Percentiles rank a stretch among this genome's conserved stretches.
phyloP scores from a whole-genome alignment of 1,140 invertebrate genomes.

The Drosophila mauritiana region DNA sequence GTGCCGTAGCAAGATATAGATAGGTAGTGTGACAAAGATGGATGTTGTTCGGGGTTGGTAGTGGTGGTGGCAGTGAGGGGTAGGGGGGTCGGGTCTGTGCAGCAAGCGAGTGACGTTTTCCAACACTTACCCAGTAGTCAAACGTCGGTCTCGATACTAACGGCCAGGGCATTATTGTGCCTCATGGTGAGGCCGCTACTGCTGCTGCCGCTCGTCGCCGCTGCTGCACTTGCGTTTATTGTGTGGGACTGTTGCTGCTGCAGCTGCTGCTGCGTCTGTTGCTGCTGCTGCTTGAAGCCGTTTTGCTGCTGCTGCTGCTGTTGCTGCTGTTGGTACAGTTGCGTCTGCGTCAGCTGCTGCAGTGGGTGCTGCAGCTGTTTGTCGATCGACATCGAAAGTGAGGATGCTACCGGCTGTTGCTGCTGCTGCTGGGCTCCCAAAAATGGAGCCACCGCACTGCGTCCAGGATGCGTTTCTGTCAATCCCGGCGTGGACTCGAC shows the following conservation, averaged over 20 bases:
- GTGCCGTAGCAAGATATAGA: slow-evolving; percentile 18
- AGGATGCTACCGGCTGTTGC: slow-evolving; percentile 46
- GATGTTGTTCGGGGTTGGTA: background rate
- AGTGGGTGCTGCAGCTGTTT: slow-evolving; percentile 53
- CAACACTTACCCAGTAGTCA: slow-evolving; percentile 93
- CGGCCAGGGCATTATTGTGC: slow-evolving; percentile 90
- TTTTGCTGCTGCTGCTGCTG: slow-evolving; percentile 38
- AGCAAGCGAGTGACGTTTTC: slow-evolving; percentile 37
- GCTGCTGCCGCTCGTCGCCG: slow-evolving; percentile 85
- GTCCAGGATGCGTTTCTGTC: slow-evolving; percentile 82
- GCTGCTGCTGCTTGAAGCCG: slow-evolving; percentile 60
- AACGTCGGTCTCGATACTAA: slow-evolving; percentile 98
- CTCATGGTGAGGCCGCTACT: slow-evolving; percentile 93
- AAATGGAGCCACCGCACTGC: slow-evolving; percentile 81
- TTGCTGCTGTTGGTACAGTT: slow-evolving; percentile 50
- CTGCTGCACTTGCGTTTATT: slow-evolving; percentile 47
- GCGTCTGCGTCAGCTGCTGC: slow-evolving; percentile 45
- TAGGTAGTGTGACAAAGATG: slow-evolving; percentile 16
- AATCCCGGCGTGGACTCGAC: slow-evolving; percentile 90
- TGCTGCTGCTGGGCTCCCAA: slow-evolving; percentile 75
- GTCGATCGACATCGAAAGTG: slow-evolving; percentile 48
- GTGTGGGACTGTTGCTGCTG: slow-evolving; percentile 55
- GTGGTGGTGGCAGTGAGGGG: background rate
- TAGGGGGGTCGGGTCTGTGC: slow-evolving; percentile 7
- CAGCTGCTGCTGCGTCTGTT: slow-evolving; percentile 44